Evolutionary conservation across 1,140 invertebrate genomes (phyloP).

Genomic region (Brachionus rubens): DNA sequence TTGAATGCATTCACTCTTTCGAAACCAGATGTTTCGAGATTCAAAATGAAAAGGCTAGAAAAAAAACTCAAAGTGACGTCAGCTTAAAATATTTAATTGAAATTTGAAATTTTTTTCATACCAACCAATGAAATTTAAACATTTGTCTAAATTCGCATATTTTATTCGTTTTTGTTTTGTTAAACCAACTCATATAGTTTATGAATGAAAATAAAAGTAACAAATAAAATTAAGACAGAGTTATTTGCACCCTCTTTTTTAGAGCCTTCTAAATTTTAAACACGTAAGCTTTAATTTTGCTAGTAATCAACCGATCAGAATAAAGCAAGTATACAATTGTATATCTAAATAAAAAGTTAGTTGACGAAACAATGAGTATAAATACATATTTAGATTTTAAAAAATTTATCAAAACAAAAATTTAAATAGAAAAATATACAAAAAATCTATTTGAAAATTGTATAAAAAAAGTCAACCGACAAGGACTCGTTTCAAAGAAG

Average conservation of each 20-base stretch:
- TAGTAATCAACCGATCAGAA: conserved; percentile 19
- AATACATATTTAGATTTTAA: neutral
- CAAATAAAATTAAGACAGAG: no score
- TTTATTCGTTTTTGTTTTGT: no score
- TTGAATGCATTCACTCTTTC: no score
- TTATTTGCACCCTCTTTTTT: neutral
- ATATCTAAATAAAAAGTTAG: neutral
- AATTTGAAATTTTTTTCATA: neutral
- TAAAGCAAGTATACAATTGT: conserved; percentile 19
- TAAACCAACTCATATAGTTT: no score
- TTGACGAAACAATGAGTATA: neutral
- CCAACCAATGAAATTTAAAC: neutral
- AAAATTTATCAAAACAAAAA: neutral
- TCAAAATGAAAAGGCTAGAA: no score
- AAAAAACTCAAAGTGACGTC: neutral
- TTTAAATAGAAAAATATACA: neutral
- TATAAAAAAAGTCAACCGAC: no score
- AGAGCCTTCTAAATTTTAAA: conserved; percentile 18
- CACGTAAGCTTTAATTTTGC: neutral
- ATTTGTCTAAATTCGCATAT: neutral
- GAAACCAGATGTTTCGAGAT: no score
- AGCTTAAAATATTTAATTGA: neutral
- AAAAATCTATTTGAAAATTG: neutral
- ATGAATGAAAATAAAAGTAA: no score
- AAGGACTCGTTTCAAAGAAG: neutral